These are phyloP conservation scores for Andricus quercusramuli DNA, from an alignment of 2,888 invertebrate genomes.

Conservation along the genomic window DNA sequence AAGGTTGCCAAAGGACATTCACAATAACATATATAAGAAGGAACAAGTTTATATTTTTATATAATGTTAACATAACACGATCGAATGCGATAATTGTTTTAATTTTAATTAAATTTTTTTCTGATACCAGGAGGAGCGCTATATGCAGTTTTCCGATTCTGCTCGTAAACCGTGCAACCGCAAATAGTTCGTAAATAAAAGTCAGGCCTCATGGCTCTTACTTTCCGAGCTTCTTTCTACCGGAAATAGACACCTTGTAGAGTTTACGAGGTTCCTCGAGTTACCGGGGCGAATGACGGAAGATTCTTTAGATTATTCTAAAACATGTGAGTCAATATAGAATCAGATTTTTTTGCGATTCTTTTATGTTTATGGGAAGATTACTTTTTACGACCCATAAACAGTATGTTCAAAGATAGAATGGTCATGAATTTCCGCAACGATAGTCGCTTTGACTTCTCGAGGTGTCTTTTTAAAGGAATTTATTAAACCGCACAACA, in stretches of 20 bases:
- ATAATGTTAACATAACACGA: too few relatives aligned
- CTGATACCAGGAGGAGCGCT: slow-evolving; percentile 51
- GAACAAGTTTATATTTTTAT: too few relatives aligned
- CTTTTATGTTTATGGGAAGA: slow-evolving; percentile 17
- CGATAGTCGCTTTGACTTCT: not conserved
- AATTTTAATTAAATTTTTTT: slow-evolving; percentile 2
- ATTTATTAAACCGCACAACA: not conserved
- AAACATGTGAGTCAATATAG: slow-evolving; percentile 22
- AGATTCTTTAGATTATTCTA: slow-evolving; percentile 30
- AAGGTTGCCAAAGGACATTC: too few relatives aligned
- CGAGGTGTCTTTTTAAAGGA: too few relatives aligned
- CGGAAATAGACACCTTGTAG: slow-evolving; percentile 42
- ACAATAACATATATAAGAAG: too few relatives aligned
- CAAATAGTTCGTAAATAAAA: slow-evolving; percentile 71
- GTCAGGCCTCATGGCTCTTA: slow-evolving; percentile 45
- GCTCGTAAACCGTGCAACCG: slow-evolving; percentile 66
- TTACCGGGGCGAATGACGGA: slow-evolving; percentile 26
- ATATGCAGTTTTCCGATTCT: slow-evolving; percentile 64
- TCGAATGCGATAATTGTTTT: too few relatives aligned
- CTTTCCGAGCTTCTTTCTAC: slow-evolving; percentile 43
- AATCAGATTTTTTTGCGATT: slow-evolving; percentile 28
- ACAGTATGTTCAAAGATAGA: not conserved
- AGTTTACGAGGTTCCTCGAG: slow-evolving; percentile 25
- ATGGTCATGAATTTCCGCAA: not conserved
- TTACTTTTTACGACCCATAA: slow-evolving; percentile 11